Base-by-base conservation (phyloP, 2,113 vertebrate genomes). In the Megaptera novaeangliae region DNA sequence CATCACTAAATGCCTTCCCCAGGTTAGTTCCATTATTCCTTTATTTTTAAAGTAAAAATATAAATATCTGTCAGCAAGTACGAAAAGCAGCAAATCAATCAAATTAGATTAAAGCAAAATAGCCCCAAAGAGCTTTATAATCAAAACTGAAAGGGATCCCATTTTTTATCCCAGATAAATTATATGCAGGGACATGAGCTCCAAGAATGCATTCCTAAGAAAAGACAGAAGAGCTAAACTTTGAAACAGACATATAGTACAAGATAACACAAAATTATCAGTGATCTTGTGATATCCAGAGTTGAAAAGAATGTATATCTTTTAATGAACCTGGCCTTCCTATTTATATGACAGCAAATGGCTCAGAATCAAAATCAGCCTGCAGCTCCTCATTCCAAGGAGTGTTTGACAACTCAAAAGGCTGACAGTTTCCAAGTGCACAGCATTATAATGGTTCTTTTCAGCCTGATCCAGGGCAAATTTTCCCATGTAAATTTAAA, bases 301-400 rank as follows among this genome's bases (percentile, higher is more conserved):
- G 69, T 97, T 97, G 95, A 97, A 97, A 98, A 64, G 44, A 97
- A 98, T 92, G 81, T 91, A 95, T 77, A 96, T 84, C 63, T 96
- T 97, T 89, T 77, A 91, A 98, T 86, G 82, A 98, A 98, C 93
- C 11, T 84, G 41, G 7, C 63, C 5, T 98, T 98, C 88, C 61
- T 98, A 97, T 96, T 98, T 97, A 86, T 88, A 86, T 94, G 69
- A 92, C 68, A 97, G 96, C 72, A 77, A 88, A 88, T 97, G 97
- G 96, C 96, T 97, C 57, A 72, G 77, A 95, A 97, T 98, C 36
- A 95, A 87, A 84, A 97, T 71, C 66, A 97, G 81, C 77, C 68
- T 49, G 13, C 20, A 92, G 8, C 92, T 52, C 59, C 41, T 68
- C 69, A 90, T 64, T 93, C 90, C 91, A 97, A 92, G 95, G 41